Conservation (phyloP, 1,140 invertebrate genomes). For the Anthonomus grandis region DNA sequence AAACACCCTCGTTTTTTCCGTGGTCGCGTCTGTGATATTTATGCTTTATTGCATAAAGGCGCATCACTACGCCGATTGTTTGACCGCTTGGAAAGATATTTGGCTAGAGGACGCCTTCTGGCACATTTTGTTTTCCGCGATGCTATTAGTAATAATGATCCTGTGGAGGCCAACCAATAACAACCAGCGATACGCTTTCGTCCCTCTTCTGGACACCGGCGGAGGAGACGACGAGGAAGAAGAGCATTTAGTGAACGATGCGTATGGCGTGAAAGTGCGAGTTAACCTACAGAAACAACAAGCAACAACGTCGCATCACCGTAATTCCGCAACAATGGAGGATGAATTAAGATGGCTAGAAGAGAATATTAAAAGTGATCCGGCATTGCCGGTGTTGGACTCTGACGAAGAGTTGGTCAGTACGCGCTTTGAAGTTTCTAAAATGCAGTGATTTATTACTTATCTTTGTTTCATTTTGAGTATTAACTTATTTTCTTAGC, state of each 20-base stretch:
- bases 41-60: constrained; percentile 89
- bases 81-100: constrained; percentile 79
- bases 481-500: no score
- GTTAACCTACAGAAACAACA: constrained; percentile 48
- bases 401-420: constrained; percentile 88
- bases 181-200: constrained; percentile 93
- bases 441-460: no score
- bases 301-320: no score
- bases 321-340: constrained; percentile 57
- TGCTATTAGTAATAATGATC: constrained; percentile 89
- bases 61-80: constrained; percentile 39
- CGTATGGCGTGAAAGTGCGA: constrained; percentile 79
- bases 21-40: constrained; percentile 83
- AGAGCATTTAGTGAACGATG: constrained; percentile 79
- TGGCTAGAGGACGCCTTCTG: constrained; percentile 94
- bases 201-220: constrained; percentile 81
- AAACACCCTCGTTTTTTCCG: constrained; percentile 86
- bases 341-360: constrained; percentile 89
- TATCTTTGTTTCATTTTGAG: no score
- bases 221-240: constrained; percentile 83
- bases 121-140: constrained; percentile 86
- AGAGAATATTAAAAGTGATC: constrained; percentile 78
- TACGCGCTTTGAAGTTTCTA: constrained; percentile 86
- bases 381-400: constrained; percentile 76
- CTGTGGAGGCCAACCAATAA: constrained; percentile 92